These are phyloP conservation scores for Taphrorychus bicolor DNA, from an alignment of 2,888 invertebrate species.

Conservation along the genomic window DNA sequence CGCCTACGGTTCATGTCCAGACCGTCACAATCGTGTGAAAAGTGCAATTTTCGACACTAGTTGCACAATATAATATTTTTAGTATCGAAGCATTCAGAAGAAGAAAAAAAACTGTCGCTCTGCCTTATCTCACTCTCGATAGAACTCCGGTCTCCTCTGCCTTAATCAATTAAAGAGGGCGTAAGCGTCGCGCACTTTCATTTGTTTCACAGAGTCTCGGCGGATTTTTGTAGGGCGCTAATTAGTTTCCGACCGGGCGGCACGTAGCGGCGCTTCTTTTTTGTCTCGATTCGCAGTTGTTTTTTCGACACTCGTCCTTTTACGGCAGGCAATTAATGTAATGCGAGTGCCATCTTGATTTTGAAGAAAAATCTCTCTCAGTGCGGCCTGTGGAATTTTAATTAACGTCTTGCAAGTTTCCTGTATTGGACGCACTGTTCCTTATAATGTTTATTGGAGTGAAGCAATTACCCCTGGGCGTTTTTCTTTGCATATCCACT, in stretches of 20 bases:
- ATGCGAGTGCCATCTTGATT: constrained; percentile 39
- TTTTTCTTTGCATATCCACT: too few relatives aligned
- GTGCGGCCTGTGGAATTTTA: neutral
- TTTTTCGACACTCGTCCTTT: constrained; percentile 24
- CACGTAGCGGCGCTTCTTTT: constrained; percentile 50
- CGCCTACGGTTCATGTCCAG: too few relatives aligned
- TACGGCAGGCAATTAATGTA: constrained; percentile 34
- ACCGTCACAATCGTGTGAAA: too few relatives aligned
- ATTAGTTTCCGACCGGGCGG: constrained; percentile 57
- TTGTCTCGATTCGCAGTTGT: constrained; percentile 28
- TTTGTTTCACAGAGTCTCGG: constrained; percentile 58
- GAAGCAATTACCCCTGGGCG: neutral
- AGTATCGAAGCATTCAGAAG: too few relatives aligned
- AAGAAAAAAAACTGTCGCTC: constrained; percentile 22
- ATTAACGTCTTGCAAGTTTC: neutral
- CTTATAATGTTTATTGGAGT: neutral
- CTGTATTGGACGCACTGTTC: neutral
- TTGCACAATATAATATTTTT: too few relatives aligned
- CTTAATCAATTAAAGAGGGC: constrained; percentile 27
- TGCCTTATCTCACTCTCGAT: neutral
- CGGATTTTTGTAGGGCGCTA: constrained; percentile 62
- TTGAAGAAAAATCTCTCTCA: constrained; percentile 18
- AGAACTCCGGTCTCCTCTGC: constrained; percentile 2
- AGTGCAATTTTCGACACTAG: too few relatives aligned
- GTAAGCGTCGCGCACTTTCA: constrained; percentile 53